Evolutionary conservation across 2,888 invertebrate genomes (phyloP).

Genomic region (Altica lythri): DNA sequence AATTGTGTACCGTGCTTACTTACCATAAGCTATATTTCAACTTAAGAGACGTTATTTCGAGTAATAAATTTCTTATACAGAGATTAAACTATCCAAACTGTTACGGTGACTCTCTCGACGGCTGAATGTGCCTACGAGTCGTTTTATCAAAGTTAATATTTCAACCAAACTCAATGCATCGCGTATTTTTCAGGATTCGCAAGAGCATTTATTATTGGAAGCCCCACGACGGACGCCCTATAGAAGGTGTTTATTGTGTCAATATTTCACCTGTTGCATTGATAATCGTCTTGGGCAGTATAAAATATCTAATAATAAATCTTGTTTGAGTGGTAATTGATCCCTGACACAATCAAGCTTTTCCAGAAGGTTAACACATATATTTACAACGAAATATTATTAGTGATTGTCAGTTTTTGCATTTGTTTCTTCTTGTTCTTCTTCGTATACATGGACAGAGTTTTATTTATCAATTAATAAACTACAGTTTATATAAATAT

Average conservation of each 20-base stretch:
- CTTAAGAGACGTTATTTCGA: slow-evolving; percentile 37
- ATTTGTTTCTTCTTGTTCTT: too few relatives aligned
- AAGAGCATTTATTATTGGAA: slow-evolving; percentile 24
- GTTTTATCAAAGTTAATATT: slow-evolving; percentile 35
- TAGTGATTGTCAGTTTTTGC: too few relatives aligned
- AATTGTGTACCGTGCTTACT: slow-evolving; percentile 11
- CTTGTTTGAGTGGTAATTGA: slow-evolving; percentile 21
- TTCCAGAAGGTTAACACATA: too few relatives aligned
- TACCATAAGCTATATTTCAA: slow-evolving; percentile 37
- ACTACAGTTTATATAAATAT: too few relatives aligned
- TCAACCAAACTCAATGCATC: slow-evolving; percentile 30
- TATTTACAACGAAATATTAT: too few relatives aligned
- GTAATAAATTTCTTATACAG: slow-evolving; percentile 38
- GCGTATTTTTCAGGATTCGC: slow-evolving; percentile 25
- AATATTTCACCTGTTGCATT: slow-evolving; percentile 26
- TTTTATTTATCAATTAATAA: too few relatives aligned
- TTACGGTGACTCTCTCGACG: slow-evolving; percentile 30
- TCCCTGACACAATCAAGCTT: slow-evolving; percentile 9
- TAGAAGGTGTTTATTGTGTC: slow-evolving; percentile 24
- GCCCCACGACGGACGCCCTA: slow-evolving; percentile 23
- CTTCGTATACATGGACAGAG: too few relatives aligned
- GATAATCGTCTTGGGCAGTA: slow-evolving; percentile 19
- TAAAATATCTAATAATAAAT: slow-evolving; percentile 15
- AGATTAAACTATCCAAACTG: slow-evolving; percentile 41
- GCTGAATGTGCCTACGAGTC: slow-evolving; percentile 33